A percentile compares a stretch with the other conserved stretches of the same genome.
Evolutionary conservation across 2,113 vertebrate species (phyloP).

Genomic region (Smithornis capensis): DNA sequence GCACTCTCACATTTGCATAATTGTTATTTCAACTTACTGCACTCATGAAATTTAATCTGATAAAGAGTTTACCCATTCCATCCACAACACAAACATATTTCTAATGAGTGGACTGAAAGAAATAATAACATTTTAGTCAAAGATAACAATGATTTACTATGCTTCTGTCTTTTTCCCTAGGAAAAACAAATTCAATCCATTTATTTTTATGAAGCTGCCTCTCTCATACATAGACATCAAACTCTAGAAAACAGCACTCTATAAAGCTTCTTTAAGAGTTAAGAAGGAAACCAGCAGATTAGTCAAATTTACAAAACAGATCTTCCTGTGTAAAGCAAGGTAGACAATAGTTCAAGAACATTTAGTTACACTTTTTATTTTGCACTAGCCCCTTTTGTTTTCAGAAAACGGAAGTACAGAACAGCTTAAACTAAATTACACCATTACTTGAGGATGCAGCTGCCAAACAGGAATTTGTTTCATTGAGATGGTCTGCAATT

Average conservation of each 20-base stretch:
- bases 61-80: neutral
- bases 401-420: conserved; percentile 44
- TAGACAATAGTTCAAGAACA: conserved; percentile 55
- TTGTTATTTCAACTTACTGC: neutral
- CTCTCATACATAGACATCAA: neutral
- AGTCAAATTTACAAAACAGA: conserved; percentile 33
- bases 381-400: conserved; percentile 51
- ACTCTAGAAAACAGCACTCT: neutral
- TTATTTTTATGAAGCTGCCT: neutral
- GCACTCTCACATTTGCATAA: neutral
- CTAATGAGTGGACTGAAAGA: neutral
- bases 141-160: neutral
- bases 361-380: conserved; percentile 36
- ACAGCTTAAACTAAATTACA: conserved; percentile 36
- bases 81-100: neutral
- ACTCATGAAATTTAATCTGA: neutral
- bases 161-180: neutral
- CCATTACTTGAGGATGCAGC: conserved; percentile 65
- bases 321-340: conserved; percentile 56
- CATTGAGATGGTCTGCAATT: conserved; percentile 39
- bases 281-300: neutral
- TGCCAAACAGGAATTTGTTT: conserved; percentile 60
- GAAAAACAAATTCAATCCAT: neutral
- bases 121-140: neutral
- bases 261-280: neutral